Evolutionary conservation across 2,113 vertebrate genomes (phyloP).

Genomic region (Cyprinus carpio): DNA sequence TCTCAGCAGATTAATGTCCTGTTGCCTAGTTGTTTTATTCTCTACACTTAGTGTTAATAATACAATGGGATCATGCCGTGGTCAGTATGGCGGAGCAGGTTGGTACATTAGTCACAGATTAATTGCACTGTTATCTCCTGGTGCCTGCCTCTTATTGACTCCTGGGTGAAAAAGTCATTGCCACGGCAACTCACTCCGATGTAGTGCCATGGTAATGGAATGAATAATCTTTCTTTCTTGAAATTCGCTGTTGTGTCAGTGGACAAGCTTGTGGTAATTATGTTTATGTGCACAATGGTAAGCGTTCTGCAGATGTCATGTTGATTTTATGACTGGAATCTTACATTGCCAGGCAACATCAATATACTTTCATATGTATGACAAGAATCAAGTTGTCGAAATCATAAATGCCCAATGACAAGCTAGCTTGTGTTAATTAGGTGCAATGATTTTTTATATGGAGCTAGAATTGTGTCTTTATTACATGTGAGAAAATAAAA

Average conservation of each 20-base stretch:
- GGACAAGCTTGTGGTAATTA: conserved; percentile 54
- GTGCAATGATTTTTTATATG: not conserved
- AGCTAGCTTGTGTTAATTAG: not conserved
- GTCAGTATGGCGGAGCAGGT: conserved; percentile 59
- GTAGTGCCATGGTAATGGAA: conserved; percentile 46
- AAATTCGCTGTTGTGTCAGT: conserved; percentile 49
- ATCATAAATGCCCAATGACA: too few species aligned
- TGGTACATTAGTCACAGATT: conserved; percentile 62
- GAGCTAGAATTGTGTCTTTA: too few species aligned
- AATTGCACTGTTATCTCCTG: conserved; percentile 56
- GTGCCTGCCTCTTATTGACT: conserved; percentile 44
- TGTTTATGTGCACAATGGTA: conserved; percentile 42
- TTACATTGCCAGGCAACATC: conserved; percentile 39
- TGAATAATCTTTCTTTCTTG: conserved; percentile 56
- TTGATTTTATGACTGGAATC: conserved; percentile 26
- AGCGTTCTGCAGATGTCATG: conserved; percentile 23
- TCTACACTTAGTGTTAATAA: conserved; percentile 70
- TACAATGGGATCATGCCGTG: conserved; percentile 62
- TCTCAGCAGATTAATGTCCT: conserved; percentile 67
- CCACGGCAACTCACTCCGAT: conserved; percentile 40
- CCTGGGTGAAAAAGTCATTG: conserved; percentile 58
- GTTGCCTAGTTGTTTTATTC: conserved; percentile 66
- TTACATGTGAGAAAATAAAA: too few species aligned
- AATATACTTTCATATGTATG: not conserved
- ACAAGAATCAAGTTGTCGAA: not conserved